Conservation (phyloP, 2,113 vertebrate species). For the Mesocricetus auratus region DNA sequence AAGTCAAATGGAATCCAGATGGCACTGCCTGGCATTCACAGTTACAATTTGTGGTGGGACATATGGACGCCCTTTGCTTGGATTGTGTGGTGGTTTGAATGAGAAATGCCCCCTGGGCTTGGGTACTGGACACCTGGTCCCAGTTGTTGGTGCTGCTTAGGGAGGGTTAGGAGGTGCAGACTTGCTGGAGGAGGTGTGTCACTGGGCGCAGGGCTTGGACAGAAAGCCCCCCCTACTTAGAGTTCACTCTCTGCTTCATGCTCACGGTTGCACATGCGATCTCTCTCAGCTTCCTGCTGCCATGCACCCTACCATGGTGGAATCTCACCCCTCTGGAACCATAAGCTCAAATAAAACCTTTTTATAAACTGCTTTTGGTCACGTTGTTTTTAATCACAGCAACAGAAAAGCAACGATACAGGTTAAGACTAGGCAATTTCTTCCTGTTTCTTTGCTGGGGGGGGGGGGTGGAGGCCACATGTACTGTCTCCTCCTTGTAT, state of each 20-base stretch:
- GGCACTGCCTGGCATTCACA: not conserved
- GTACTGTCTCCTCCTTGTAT: not conserved
- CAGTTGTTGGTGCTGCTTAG: not conserved
- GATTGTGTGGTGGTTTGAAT: not conserved
- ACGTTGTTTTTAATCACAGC: not conserved
- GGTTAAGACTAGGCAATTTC: not conserved
- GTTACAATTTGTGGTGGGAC: not conserved
- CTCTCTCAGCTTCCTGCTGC: not conserved
- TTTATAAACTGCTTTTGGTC: not conserved
- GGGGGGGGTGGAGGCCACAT: not conserved
- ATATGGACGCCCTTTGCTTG: not conserved
- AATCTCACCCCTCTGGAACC: not conserved
- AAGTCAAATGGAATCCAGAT: not conserved
- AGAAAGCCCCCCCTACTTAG: not conserved
- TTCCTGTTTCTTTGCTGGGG: not conserved
- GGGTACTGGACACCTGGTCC: not conserved
- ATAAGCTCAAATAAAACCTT: not conserved
- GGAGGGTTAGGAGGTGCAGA: not conserved
- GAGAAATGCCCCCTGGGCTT: not conserved
- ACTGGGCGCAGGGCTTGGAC: not conserved
- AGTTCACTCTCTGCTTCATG: not conserved
- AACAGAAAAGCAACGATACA: not conserved
- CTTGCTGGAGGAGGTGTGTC: not conserved
- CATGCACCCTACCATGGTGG: not conserved
- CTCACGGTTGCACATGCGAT: not conserved